A percentile compares a stretch with the other conserved stretches of the same genome.
phyloP scores from a whole-genome alignment of 2,888 invertebrate species.

The Meganola albula region DNA sequence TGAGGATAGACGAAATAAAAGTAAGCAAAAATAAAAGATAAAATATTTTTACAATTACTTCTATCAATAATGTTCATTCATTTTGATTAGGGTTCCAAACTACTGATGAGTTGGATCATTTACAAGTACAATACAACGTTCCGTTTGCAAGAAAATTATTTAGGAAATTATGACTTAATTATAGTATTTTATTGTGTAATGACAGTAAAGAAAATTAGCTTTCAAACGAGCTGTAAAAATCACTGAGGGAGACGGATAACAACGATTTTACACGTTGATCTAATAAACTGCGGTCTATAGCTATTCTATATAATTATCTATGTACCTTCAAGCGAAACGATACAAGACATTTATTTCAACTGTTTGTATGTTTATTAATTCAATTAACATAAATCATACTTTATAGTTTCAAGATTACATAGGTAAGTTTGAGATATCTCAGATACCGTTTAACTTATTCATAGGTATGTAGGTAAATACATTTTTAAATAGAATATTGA shows the following conservation, averaged over 20 bases:
- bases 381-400: conserved; percentile 32
- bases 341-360: conserved; percentile 24
- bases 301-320: conserved; percentile 27
- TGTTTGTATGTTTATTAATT: conserved; percentile 30
- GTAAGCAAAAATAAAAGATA: no score
- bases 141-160: no score
- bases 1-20: no score
- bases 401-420: conserved; percentile 20
- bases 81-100: no score
- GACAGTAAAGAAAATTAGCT: conserved; percentile 1
- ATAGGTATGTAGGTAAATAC: no score
- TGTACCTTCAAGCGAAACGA: conserved; percentile 29
- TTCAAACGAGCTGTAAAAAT: conserved; percentile 17
- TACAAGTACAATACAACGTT: no score
- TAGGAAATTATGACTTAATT: no score
- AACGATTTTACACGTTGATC: conserved; percentile 17
- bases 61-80: no score
- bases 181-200: no score
- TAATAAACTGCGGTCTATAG: conserved; percentile 19
- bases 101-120: background rate
- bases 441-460: background rate
- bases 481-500: background rate
- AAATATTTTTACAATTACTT: no score
- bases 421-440: conserved; percentile 1
- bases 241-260: conserved; percentile 20